phyloP scores from a whole-genome alignment of 2,113 vertebrate species.

The Proterorhinus semilunaris region DNA sequence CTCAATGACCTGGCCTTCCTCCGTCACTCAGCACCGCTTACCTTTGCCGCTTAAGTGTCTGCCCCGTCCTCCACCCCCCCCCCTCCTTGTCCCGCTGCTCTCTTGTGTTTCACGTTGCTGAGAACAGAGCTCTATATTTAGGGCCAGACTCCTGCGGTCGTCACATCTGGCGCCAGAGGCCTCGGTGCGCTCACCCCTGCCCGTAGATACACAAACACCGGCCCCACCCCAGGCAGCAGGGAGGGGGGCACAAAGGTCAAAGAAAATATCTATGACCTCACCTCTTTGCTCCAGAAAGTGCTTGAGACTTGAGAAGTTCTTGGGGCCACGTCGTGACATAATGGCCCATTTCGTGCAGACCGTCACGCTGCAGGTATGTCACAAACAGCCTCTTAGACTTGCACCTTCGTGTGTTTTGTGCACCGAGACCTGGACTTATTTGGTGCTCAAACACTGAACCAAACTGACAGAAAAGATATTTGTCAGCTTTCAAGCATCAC shows the following conservation, averaged over 20 bases:
- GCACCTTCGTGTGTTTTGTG: slow-evolving; percentile 28
- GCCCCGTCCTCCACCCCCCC: slow-evolving; percentile 30
- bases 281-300: slow-evolving; percentile 36
- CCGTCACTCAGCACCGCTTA: slow-evolving; percentile 30
- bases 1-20: slow-evolving; percentile 65
- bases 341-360: slow-evolving; percentile 31
- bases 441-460: background rate
- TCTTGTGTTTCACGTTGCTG: slow-evolving; percentile 68
- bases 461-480: slow-evolving; percentile 10
- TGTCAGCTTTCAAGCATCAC: no score
- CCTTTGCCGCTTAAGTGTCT: slow-evolving; percentile 34
- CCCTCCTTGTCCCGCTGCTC: slow-evolving; percentile 28
- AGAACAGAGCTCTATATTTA: slow-evolving; percentile 81
- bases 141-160: slow-evolving; percentile 76
- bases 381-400: slow-evolving; percentile 15
- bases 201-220: slow-evolving; percentile 63
- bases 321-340: slow-evolving; percentile 33
- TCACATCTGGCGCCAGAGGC: slow-evolving; percentile 82
- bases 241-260: slow-evolving; percentile 67
- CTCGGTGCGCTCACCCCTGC: slow-evolving; percentile 64
- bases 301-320: slow-evolving; percentile 28
- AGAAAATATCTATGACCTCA: slow-evolving; percentile 68
- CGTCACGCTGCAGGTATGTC: slow-evolving; percentile 35
- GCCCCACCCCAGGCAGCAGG: slow-evolving; percentile 48
- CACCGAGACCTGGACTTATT: slow-evolving; percentile 6